Base-by-base conservation (phyloP, 2,888 invertebrate genomes). In the Caenorhabditis sp. region DNA sequence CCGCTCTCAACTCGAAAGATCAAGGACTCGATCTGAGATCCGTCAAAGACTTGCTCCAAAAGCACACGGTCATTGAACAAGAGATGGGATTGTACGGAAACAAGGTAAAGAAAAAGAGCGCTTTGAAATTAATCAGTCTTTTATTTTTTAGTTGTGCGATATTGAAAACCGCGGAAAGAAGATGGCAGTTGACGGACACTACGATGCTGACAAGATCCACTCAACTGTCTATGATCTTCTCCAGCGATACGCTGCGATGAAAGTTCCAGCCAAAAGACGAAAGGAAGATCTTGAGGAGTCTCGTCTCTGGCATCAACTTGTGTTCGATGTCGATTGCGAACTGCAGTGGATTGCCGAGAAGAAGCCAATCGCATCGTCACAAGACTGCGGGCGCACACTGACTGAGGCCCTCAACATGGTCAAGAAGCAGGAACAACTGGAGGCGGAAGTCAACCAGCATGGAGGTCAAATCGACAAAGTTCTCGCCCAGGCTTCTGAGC, bases 301-400 rank as follows among this genome's bases (percentile, higher is more conserved):
- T 0, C 92, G 93, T 50, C 93, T 94, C 82, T 93, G 94, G 89
- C 95, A 97, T 90, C 95, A 96, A 89, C 96, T 96, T 90, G 93
- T 94, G 2, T 95, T 96, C 86, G 96, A 96, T 88, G 92, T 96
- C 50, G 94, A 95, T 52, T 93, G 94, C 1, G 97, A 99, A 89
- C 91, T 95, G 85, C 95, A 95, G 89, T 99, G 98, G 98, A 94
- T 98, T 80, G 93, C 93, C 39, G 97, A 97, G 90, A 94, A 83
- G 81, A 90, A 93, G 81, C 94, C 94, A 0, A 92, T 93, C 0
- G 95, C 95, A 0, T 92, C 93, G 0, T 93, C 94, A 0, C 88
- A 88, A 35, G 90, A 91, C 27, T 91, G 94, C 24, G 95, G 95
- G 0, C 93, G 93, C 61, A 96, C 94, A 90, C 91, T 98, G 41